A percentile compares a stretch with the other conserved stretches of the same genome.
These are phyloP conservation scores for Alsophila aescularia DNA, from an alignment of 2,888 invertebrate species.

Conservation along the genomic window DNA sequence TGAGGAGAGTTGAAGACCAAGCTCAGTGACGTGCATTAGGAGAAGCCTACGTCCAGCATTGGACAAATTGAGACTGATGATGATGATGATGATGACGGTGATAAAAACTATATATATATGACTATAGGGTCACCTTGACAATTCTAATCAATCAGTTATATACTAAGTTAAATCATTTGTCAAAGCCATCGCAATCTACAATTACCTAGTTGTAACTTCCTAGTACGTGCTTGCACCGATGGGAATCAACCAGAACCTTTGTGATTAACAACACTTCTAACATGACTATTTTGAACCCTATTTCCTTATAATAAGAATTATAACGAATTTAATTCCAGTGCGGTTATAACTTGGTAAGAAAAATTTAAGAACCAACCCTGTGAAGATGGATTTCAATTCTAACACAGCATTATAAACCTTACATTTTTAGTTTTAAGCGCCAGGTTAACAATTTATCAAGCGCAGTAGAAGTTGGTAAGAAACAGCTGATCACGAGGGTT, in stretches of 20 bases:
- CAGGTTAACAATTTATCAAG: background rate
- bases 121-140: no score
- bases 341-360: background rate
- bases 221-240: background rate
- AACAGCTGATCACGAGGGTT: slow-evolving; percentile 48
- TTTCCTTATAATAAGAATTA: background rate
- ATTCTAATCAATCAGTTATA: no score
- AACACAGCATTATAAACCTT: background rate
- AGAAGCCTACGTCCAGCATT: no score
- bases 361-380: background rate
- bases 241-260: background rate
- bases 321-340: no score
- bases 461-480: slow-evolving; percentile 12
- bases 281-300: background rate
- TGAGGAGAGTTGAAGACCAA: no score
- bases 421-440: background rate
- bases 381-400: background rate
- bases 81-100: no score
- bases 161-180: no score
- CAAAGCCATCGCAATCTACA: no score
- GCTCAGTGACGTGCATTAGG: no score
- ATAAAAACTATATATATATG: no score
- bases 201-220: no score
- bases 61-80: no score
- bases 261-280: background rate